Base-by-base conservation (phyloP, 2,888 invertebrate genomes). In the Tribolium freemani region DNA sequence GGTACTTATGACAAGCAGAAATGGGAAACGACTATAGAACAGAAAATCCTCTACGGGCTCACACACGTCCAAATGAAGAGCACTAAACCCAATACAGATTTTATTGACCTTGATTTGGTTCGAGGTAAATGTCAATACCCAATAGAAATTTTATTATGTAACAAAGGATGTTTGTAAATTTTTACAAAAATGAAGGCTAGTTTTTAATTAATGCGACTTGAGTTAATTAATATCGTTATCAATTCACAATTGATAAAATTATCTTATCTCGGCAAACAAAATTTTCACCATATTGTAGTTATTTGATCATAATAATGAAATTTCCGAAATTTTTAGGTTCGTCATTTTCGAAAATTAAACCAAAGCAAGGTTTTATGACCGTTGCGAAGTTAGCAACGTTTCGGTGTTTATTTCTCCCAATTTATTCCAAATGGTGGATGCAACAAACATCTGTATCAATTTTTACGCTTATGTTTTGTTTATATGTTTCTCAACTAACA, bases 21-120 rank as follows among this genome's bases (percentile, higher is more conserved):
- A 91, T 98, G 98, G 98, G 98, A 98, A 87, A 95, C 95, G 79
- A 96, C 95, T 81, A 94, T 98, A 78, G 98, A 98, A 84, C 95
- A 96, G 85, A 92, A 95, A 82, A 95, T 97, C 81, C 89, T 96
- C 64, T 92, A 94, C 88, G 96, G 95, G 77, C 91, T 96, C 66
- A 92, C 93, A 72, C 94, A 96, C 85, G 90, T 94, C 69, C 83
- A 84, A 48, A 91, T 93, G 85, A 93, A 94, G 86, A 92, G 91
- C 73, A 91, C 93, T 13, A 93, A 93, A 83, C 89, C 95, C 8
- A 96, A 96, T 85, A 94, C 96, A 10, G 97, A 97, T 84, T 91
- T 97, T 51, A 98, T 98, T 77, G 98, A 98, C 89, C 94, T 98
- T 64, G 98, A 98, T 88, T 90, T 98, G 82, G 96, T 98, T 68